Evolutionary conservation across 2,888 invertebrate genomes (phyloP).

Genomic region (Cantharis flavilabris): DNA sequence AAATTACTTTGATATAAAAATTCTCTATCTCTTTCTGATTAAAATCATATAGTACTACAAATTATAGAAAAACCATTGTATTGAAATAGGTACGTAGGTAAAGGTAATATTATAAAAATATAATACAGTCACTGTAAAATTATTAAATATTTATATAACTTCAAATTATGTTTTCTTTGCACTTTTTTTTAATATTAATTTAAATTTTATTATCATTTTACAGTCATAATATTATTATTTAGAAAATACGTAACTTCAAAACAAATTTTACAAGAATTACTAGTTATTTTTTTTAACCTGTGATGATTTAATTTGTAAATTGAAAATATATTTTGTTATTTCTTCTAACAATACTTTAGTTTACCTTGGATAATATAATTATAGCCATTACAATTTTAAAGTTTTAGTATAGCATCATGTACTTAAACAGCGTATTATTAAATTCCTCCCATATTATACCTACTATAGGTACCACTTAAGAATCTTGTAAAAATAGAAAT

Average conservation of each 20-base stretch:
- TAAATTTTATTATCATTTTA: not conserved
- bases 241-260: too few species aligned
- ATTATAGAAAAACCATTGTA: too few species aligned
- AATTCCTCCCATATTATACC: not conserved
- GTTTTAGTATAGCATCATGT: not conserved
- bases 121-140: not conserved
- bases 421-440: not conserved
- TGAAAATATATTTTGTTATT: not conserved
- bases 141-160: not conserved
- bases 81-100: too few species aligned
- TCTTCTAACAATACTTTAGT: not conserved
- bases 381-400: not conserved
- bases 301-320: not conserved
- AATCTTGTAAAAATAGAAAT: not conserved
- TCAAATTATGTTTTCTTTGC: not conserved
- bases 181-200: not conserved
- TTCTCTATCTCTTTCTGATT: too few species aligned
- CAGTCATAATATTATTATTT: too few species aligned
- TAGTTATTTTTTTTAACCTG: not conserved
- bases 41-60: too few species aligned
- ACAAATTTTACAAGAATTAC: too few species aligned
- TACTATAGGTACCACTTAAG: not conserved
- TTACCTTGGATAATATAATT: not conserved
- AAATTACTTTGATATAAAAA: too few species aligned
- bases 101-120: too few species aligned